Conservation (phyloP, 2,888 invertebrate genomes). For the Drosophila setosimentum region DNA sequence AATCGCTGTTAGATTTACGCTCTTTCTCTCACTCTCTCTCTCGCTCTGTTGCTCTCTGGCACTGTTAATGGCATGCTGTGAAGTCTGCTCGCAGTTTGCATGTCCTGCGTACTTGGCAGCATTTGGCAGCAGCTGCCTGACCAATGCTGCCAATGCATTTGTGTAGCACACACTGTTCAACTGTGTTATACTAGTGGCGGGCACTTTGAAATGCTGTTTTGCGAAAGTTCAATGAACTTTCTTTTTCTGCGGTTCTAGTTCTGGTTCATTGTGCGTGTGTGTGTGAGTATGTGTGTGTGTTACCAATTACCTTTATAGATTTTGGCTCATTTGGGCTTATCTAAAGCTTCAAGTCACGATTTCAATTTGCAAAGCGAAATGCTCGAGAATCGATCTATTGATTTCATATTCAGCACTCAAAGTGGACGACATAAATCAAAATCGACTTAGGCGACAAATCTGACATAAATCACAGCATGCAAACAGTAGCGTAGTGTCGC, state of each 20-base stretch:
- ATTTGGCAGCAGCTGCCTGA: slow-evolving; percentile 53
- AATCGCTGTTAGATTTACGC: background rate
- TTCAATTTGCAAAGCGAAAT: slow-evolving; percentile 72
- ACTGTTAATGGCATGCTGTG: slow-evolving; percentile 5
- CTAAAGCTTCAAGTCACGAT: slow-evolving; percentile 82
- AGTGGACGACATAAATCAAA: slow-evolving; percentile 79
- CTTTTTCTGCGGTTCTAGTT: slow-evolving; percentile 7
- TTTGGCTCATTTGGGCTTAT: slow-evolving; percentile 53
- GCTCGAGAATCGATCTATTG: slow-evolving; percentile 73
- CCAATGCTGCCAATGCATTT: slow-evolving; percentile 49
- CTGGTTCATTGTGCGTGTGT: background rate
- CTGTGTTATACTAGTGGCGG: slow-evolving; percentile 18
- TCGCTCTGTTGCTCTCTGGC: background rate
- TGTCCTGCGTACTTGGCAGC: slow-evolving; percentile 52
- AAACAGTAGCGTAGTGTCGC: slow-evolving; percentile 12
- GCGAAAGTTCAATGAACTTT: slow-evolving; percentile 57
- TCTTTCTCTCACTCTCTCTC: background rate
- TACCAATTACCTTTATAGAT: slow-evolving; percentile 48
- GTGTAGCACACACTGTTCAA: slow-evolving; percentile 62
- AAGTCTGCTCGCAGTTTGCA: slow-evolving; percentile 18
- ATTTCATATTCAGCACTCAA: slow-evolving; percentile 78
- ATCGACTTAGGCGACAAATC: slow-evolving; percentile 50
- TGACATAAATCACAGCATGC: slow-evolving; percentile 56
- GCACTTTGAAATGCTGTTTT: slow-evolving; percentile 20
- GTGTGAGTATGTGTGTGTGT: slow-evolving; percentile 10